phyloP scores from a whole-genome alignment of 2,888 invertebrate genomes.

The Lumbricus terrestris region DNA sequence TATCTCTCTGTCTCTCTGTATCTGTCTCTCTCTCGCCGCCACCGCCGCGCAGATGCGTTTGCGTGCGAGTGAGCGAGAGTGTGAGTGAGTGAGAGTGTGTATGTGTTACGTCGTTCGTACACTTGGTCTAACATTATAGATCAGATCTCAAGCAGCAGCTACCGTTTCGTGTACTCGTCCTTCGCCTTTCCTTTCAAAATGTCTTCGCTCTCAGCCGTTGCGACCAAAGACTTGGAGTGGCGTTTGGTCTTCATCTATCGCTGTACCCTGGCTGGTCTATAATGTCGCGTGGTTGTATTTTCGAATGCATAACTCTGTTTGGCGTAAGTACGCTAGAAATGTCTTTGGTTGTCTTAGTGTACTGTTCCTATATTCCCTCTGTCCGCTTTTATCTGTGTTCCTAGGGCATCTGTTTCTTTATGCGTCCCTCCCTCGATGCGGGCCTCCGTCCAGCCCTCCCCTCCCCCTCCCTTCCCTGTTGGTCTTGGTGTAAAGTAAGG shows the following conservation, averaged over 20 bases:
- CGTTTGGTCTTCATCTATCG: background rate
- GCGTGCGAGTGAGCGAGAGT: background rate
- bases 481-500: background rate
- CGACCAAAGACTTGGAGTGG: background rate
- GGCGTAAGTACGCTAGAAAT: background rate
- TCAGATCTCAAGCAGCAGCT: background rate
- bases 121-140: background rate
- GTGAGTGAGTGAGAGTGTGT: slow-evolving; percentile 6
- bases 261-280: background rate
- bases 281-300: background rate
- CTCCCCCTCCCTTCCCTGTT: background rate
- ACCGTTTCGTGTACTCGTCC: background rate
- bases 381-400: background rate
- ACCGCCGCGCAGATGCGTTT: background rate
- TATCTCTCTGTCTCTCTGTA: background rate
- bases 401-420: too few relatives aligned
- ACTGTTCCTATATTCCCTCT: background rate
- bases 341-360: background rate
- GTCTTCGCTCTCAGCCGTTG: background rate
- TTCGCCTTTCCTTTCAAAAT: background rate
- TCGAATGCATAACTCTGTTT: background rate
- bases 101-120: background rate
- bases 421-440: background rate
- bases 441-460: background rate
- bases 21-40: slow-evolving; percentile 11